phyloP scores from a whole-genome alignment of 2,888 invertebrate genomes.

The Agriopis marginaria region DNA sequence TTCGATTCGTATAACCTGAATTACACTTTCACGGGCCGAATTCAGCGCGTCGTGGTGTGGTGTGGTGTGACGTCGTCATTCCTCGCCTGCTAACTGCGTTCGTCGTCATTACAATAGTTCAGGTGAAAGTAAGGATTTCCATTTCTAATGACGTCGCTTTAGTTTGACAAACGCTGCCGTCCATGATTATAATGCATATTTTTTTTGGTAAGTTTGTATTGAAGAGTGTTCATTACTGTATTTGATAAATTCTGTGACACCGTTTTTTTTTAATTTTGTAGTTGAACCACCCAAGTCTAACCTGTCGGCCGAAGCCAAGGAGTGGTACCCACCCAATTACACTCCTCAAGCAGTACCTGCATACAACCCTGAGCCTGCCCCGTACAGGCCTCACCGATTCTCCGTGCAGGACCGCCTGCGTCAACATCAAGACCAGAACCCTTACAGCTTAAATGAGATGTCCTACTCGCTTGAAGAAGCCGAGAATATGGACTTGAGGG shows the following conservation, averaged over 20 bases:
- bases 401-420: slow-evolving; percentile 81
- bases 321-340: slow-evolving; percentile 87
- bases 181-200: slow-evolving; percentile 53
- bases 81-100: slow-evolving; percentile 63
- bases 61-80: slow-evolving; percentile 68
- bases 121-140: slow-evolving; percentile 83
- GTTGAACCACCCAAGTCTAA: slow-evolving; percentile 76
- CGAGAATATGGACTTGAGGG: slow-evolving; percentile 77
- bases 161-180: slow-evolving; percentile 68
- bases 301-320: slow-evolving; percentile 86
- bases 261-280: slow-evolving; percentile 44
- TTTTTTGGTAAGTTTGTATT: slow-evolving; percentile 48
- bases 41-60: slow-evolving; percentile 42
- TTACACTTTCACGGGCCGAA: slow-evolving; percentile 59
- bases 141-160: slow-evolving; percentile 79
- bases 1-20: slow-evolving; percentile 9
- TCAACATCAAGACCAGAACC: slow-evolving; percentile 78
- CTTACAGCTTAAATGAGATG: slow-evolving; percentile 77
- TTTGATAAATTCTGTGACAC: background rate
- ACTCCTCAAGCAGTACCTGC: slow-evolving; percentile 66
- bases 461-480: slow-evolving; percentile 76
- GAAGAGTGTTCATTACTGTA: background rate
- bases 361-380: slow-evolving; percentile 66
- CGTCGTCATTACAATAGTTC: slow-evolving; percentile 68
- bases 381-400: slow-evolving; percentile 71